Evolutionary conservation across 2,113 vertebrate species (phyloP).

Genomic region (Varanus komodoensis): DNA sequence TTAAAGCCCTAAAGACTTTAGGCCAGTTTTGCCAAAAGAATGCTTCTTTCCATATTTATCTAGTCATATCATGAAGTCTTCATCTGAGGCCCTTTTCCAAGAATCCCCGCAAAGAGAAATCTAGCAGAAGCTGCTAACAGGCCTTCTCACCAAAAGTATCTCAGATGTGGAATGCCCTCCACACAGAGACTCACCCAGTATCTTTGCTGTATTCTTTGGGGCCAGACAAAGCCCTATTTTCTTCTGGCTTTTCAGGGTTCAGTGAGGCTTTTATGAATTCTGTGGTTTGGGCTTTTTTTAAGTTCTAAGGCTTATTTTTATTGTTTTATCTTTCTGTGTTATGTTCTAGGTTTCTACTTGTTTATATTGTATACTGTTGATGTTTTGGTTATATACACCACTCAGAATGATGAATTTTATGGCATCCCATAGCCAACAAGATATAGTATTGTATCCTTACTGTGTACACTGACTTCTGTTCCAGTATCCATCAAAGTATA

Average conservation of each 20-base stretch:
- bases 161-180: neutral
- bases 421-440: neutral
- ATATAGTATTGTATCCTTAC: neutral
- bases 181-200: neutral
- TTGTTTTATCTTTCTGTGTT: neutral
- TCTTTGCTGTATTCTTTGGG: neutral
- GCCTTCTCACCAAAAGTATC: neutral
- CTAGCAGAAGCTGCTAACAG: neutral
- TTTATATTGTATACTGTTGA: neutral
- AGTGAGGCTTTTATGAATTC: neutral
- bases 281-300: neutral
- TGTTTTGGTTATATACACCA: neutral
- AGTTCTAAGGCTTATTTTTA: neutral
- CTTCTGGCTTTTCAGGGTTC: neutral
- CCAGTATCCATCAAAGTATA: neutral
- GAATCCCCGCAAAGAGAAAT: too few species aligned
- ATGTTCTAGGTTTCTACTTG: too few species aligned
- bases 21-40: neutral
- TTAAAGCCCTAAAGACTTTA: neutral
- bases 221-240: neutral
- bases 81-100: neutral
- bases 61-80: neutral
- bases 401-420: neutral
- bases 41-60: neutral
- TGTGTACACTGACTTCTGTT: neutral